phyloP scores from a whole-genome alignment of 2,797 vertebrate genomes.

The Alectoris magna region DNA sequence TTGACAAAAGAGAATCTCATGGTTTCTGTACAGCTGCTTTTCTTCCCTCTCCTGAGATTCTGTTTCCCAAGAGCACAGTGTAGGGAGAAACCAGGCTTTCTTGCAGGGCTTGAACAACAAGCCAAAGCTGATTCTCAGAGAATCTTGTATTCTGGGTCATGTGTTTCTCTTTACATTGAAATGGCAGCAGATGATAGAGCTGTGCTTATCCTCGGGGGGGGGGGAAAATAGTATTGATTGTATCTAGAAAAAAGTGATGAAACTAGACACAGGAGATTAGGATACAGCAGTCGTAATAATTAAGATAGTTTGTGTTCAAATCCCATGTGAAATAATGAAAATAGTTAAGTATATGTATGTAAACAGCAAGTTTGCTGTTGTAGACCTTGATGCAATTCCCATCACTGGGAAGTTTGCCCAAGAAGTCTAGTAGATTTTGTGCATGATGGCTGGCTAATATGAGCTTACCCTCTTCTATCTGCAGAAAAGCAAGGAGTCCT shows the following conservation, averaged over 20 bases:
- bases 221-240: not conserved
- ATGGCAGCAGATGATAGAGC: not conserved
- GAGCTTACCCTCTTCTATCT: not conserved
- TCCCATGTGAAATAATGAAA: not conserved
- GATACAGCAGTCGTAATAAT: not conserved
- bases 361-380: not conserved
- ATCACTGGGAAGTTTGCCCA: not conserved
- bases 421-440: not conserved
- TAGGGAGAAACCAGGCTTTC: not conserved
- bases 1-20: not conserved
- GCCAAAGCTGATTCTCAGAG: not conserved
- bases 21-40: not conserved
- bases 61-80: not conserved
- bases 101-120: slow-evolving; percentile 26
- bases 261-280: not conserved
- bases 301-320: not conserved
- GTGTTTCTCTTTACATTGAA: slow-evolving; percentile 2
- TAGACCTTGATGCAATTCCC: not conserved
- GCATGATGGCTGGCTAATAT: not conserved
- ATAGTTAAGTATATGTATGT: not conserved
- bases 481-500: not conserved
- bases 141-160: not conserved
- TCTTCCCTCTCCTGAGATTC: not conserved
- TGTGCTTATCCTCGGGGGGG: not conserved
- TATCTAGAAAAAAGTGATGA: not conserved